Conservation (phyloP, 2,888 invertebrate species). For the Melieria picta region DNA sequence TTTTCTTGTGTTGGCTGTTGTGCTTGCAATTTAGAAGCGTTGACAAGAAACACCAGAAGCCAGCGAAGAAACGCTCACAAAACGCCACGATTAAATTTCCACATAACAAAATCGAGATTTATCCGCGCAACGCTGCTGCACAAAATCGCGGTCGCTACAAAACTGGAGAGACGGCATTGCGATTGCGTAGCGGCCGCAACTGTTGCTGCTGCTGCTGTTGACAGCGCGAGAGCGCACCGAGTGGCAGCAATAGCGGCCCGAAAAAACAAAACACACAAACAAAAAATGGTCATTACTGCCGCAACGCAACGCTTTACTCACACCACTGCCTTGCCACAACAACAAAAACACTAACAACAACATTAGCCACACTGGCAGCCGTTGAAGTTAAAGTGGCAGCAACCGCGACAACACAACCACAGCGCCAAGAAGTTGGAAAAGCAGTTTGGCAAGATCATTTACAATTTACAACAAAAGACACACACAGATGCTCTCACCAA, state of each 20-base stretch:
- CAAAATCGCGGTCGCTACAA: constrained; percentile 64
- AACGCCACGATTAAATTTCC: constrained; percentile 22
- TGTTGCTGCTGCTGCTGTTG: constrained; percentile 1
- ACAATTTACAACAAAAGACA: constrained; percentile 39
- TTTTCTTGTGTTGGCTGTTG: not conserved
- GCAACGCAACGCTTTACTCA: not conserved
- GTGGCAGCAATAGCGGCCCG: constrained; percentile 6
- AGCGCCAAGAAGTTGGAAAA: constrained; percentile 46
- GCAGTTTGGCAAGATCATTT: constrained; percentile 55
- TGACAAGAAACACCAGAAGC: not conserved
- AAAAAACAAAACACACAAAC: not conserved
- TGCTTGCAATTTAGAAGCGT: not conserved
- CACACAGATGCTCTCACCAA: constrained; percentile 44
- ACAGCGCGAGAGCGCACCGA: too few species aligned
- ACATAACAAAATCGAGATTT: constrained; percentile 28
- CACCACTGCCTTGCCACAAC: not conserved
- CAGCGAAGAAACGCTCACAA: not conserved
- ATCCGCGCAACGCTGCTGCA: constrained; percentile 58
- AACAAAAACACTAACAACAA: constrained; percentile 20
- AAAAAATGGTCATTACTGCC: not conserved
- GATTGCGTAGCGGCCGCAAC: constrained; percentile 21
- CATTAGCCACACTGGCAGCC: constrained; percentile 14
- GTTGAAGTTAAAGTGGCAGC: not conserved
- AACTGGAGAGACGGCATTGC: constrained; percentile 56
- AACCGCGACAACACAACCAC: not conserved